These are phyloP conservation scores for Rapana venosa DNA, from an alignment of 2,888 invertebrate species.

Conservation along the genomic window DNA sequence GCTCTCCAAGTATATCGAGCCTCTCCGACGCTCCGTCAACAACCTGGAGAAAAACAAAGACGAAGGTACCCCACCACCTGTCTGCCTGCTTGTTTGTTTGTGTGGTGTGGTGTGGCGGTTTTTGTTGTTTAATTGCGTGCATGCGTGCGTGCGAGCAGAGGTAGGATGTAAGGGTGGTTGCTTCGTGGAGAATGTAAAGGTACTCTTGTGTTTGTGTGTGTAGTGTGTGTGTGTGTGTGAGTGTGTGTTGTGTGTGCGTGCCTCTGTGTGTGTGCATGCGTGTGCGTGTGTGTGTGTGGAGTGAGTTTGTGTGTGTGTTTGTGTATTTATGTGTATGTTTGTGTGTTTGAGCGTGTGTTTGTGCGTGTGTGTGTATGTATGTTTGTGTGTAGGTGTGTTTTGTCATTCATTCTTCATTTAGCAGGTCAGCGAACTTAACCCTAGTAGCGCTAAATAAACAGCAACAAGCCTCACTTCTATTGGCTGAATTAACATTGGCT, in stretches of 20 bases:
- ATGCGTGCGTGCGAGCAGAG: background rate
- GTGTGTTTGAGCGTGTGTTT: too few species aligned
- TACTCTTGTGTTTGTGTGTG: background rate
- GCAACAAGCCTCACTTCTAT: too few species aligned
- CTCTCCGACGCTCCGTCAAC: slow-evolving; percentile 92
- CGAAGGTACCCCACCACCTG: slow-evolving; percentile 49
- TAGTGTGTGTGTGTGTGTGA: background rate
- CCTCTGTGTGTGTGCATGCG: background rate
- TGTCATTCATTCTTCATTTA: too few species aligned
- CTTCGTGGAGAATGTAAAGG: background rate
- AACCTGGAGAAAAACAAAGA: slow-evolving; percentile 77
- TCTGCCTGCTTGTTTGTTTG: background rate
- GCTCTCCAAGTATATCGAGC: slow-evolving; percentile 95
- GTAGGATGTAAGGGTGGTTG: background rate
- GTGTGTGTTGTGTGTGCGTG: slow-evolving; percentile 1
- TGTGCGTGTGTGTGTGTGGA: too few species aligned
- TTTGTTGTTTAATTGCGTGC: background rate
- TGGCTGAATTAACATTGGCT: too few species aligned
- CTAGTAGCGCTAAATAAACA: too few species aligned
- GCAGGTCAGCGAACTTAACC: too few species aligned
- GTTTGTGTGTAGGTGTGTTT: too few species aligned
- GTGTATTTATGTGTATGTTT: too few species aligned
- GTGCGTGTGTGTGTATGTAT: too few species aligned
- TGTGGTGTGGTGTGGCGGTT: background rate
- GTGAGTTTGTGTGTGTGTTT: too few species aligned